Evolutionary conservation across 2,888 invertebrate genomes (phyloP).

Genomic region (Cantharis lateralis): DNA sequence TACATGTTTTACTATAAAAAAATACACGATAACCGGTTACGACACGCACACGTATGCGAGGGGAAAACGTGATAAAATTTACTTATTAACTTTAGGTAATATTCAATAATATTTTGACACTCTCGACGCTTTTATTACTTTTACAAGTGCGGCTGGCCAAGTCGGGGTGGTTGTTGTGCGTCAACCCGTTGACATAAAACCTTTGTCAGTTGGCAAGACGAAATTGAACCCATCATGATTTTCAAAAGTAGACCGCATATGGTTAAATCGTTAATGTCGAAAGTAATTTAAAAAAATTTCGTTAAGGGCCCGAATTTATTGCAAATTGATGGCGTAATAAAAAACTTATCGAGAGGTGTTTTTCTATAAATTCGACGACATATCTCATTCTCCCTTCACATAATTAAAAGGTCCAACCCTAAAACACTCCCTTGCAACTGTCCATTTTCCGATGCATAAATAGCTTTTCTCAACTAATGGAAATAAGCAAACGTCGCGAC

Average conservation of each 20-base stretch:
- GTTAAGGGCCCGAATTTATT: background rate
- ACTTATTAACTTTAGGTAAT: slow-evolving; percentile 1
- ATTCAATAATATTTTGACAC: background rate
- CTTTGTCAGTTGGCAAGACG: too few relatives aligned
- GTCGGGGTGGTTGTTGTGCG: background rate
- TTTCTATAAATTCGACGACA: slow-evolving; percentile 29
- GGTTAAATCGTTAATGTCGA: background rate
- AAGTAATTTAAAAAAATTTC: background rate
- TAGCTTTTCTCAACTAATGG: slow-evolving; percentile 36
- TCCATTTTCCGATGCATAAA: slow-evolving; percentile 45
- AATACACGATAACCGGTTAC: background rate
- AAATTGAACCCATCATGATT: background rate
- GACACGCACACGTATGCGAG: slow-evolving; percentile 16
- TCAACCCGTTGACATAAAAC: background rate
- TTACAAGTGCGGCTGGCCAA: background rate
- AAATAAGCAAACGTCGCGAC: slow-evolving; percentile 8
- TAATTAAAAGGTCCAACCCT: slow-evolving; percentile 51
- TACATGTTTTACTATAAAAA: slow-evolving; percentile 27
- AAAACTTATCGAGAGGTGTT: slow-evolving; percentile 22
- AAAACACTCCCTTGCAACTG: slow-evolving; percentile 41
- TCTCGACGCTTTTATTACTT: background rate
- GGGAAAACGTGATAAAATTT: slow-evolving; percentile 17
- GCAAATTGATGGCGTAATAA: slow-evolving; percentile 13
- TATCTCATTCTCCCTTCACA: slow-evolving; percentile 34
- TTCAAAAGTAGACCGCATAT: background rate